Percentiles rank a stretch among this genome's conserved stretches.
Conservation (phyloP, 2,113 vertebrate genomes). For the Pycnonotus jocosus region DNA sequence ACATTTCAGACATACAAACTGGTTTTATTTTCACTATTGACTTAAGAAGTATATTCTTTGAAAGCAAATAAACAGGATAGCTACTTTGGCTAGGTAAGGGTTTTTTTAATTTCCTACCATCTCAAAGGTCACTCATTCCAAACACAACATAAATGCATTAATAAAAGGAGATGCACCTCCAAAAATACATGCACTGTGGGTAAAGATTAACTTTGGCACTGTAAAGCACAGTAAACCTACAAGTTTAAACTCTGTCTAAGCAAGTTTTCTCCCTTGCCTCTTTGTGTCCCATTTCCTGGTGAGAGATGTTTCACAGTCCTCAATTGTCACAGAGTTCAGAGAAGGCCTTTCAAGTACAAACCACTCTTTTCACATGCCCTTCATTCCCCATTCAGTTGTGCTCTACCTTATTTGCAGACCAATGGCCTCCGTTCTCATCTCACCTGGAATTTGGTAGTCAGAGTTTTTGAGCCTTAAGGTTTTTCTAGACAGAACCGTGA, state of each 20-base stretch:
- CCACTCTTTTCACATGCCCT: neutral
- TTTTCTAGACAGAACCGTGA: neutral
- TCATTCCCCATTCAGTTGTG: neutral
- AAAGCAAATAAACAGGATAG: neutral
- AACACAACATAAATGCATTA: neutral
- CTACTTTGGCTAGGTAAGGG: neutral
- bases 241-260: neutral
- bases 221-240: neutral
- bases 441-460: neutral
- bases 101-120: neutral
- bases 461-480: neutral
- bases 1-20: neutral
- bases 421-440: neutral
- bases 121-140: neutral
- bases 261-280: neutral
- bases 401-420: neutral
- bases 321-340: neutral
- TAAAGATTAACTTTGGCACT: neutral
- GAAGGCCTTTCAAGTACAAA: neutral
- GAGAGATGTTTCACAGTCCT: neutral
- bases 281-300: neutral
- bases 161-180: neutral
- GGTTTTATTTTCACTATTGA: neutral
- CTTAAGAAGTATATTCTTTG: neutral
- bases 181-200: neutral